Conservation (phyloP, 2,797 vertebrate species). For the Squalus acanthias region DNA sequence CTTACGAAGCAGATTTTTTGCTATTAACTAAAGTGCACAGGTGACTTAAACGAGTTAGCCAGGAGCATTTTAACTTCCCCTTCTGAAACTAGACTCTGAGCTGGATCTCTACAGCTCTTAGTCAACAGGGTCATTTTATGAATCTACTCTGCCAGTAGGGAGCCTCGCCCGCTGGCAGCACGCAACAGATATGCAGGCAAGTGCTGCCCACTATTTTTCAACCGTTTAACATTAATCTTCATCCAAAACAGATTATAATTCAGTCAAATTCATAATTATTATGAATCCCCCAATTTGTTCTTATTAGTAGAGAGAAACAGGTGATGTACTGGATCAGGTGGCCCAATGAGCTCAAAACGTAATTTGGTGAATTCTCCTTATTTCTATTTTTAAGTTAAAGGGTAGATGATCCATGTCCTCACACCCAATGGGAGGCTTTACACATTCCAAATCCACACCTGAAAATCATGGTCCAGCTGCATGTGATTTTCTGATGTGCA, state of each 20-base stretch:
- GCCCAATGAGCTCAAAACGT: background rate
- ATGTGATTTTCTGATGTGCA: background rate
- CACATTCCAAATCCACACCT: background rate
- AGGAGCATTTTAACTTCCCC: background rate
- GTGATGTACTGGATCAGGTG: background rate
- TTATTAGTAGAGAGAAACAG: background rate
- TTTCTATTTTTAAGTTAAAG: background rate
- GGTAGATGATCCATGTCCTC: background rate
- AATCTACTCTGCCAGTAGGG: background rate
- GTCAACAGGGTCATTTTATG: background rate
- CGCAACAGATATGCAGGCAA: background rate
- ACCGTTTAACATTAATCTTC: background rate
- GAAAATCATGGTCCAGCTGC: background rate
- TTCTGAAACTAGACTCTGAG: background rate
- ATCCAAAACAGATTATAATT: background rate
- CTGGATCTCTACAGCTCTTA: background rate
- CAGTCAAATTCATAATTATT: background rate
- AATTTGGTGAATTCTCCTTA: background rate
- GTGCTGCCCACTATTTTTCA: background rate
- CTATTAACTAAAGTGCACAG: background rate
- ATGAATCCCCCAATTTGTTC: background rate
- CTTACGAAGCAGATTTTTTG: background rate
- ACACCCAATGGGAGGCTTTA: background rate
- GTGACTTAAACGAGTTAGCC: background rate
- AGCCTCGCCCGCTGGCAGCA: background rate